Evolutionary conservation across 1,140 invertebrate genomes (phyloP).

Genomic region (Drosophila melanogaster): DNA sequence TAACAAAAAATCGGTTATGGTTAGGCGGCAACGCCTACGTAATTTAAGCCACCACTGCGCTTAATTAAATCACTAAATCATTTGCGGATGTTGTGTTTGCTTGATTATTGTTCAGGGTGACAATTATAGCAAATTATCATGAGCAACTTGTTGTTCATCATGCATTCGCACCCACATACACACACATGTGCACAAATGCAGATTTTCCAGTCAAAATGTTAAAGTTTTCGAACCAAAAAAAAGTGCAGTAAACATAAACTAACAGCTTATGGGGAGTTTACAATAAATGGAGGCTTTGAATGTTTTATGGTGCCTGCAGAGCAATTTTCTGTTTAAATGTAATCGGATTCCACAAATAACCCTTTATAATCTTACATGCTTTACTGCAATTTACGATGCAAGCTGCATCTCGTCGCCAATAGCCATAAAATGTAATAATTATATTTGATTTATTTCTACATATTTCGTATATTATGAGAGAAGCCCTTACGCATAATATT

Average conservation of each 20-base stretch:
- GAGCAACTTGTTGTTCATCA: slow-evolving; percentile 9
- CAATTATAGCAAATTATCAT: slow-evolving; percentile 29
- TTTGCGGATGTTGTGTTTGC: slow-evolving; percentile 54
- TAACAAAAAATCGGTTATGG: slow-evolving; percentile 54
- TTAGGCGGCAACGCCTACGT: slow-evolving; percentile 54
- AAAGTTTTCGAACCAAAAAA: neutral
- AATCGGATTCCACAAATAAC: neutral
- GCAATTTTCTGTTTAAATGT: neutral
- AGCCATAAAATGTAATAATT: neutral
- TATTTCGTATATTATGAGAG: neutral
- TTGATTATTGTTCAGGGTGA: slow-evolving; percentile 24
- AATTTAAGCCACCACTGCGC: slow-evolving; percentile 57
- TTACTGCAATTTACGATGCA: neutral
- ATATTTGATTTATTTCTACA: neutral
- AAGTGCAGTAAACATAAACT: too few species aligned
- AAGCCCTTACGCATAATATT: neutral
- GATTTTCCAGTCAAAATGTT: slow-evolving; percentile 1
- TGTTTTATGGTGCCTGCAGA: neutral
- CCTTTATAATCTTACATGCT: neutral
- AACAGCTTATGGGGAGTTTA: too few species aligned
- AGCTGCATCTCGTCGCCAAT: neutral
- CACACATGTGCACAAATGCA: neutral
- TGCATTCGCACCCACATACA: slow-evolving; percentile 24
- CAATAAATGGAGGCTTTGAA: neutral
- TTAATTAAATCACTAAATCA: slow-evolving; percentile 76